Base-by-base conservation (phyloP, 1,140 invertebrate species). In the Battus philenor region DNA sequence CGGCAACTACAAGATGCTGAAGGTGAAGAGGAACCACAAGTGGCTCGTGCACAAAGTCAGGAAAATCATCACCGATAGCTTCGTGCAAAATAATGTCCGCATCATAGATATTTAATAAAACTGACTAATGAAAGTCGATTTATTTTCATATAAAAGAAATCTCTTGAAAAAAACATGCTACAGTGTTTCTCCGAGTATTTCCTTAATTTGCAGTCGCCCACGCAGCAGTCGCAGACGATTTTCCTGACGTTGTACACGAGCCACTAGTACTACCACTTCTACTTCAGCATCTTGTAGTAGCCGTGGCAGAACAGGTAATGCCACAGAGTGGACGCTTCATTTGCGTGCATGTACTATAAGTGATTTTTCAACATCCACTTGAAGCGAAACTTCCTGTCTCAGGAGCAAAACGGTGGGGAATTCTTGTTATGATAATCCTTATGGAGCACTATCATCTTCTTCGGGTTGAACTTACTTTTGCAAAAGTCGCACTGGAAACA, bases 191-290 rank as follows among this genome's bases (percentile, higher is more conserved):
- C n/a, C n/a, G n/a, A n/a, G n/a, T n/a, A n/a, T n/a, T n/a, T n/a
- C n/a, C n/a, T n/a, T n/a, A n/a, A n/a, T n/a, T n/a, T n/a, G n/a
- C n/a, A 64, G 0, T 55, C 68, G 38, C 86, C 86, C 0, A 80
- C 41, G 4, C 68, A 32, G 44, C 86, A 87, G 39, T 87, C 86
- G 0, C 80, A 68, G 0, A 83, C 62, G 30, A 71, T 69, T 44
- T 86, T 86, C 24, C 86, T 73, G 6, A 80, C 69, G 11, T 71
- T 70, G 36, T 87, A 84, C 2, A 75, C 45, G 2, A 33, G 49
- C 86, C 86, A 87, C 39, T 86, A 78, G 47, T 87, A 84, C 26
- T 86, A 81, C 86, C 84, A 86, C 33, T 86, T 87, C 12, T 77
- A 69, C 30, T 82, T 86, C 16, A 85, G 58, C 46, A 68, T 76